Conservation (phyloP, 1,140 invertebrate species). For the Cyclina sinensis region DNA sequence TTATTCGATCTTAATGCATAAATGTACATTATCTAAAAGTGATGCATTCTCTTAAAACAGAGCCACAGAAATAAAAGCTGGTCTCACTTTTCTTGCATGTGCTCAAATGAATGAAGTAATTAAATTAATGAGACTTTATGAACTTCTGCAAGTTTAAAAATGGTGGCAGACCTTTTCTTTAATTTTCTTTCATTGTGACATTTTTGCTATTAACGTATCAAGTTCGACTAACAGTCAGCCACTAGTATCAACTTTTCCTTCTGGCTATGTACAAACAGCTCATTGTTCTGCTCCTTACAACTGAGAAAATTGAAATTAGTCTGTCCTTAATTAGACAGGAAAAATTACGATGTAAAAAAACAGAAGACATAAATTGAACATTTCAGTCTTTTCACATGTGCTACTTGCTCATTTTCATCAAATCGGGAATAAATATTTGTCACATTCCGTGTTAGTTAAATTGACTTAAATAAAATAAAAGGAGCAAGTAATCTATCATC, state of each 20-base stretch:
- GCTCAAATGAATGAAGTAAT: no score
- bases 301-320: not conserved
- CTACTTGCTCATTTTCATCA: not conserved
- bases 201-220: no score
- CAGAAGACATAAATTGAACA: not conserved
- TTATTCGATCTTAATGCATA: no score
- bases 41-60: no score
- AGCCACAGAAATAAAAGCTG: no score
- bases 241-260: not conserved
- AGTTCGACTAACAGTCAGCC: not conserved
- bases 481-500: not conserved
- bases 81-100: no score
- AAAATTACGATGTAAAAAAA: not conserved
- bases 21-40: no score
- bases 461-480: constrained; percentile 9
- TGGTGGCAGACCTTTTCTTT: no score
- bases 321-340: not conserved
- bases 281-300: constrained; percentile 3
- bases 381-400: not conserved
- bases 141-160: no score
- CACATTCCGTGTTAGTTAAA: not conserved
- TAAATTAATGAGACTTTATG: no score
- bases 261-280: not conserved
- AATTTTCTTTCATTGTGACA: no score
- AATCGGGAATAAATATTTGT: not conserved